Conservation (phyloP, 2,113 vertebrate species). For the Scatophagus argus region DNA sequence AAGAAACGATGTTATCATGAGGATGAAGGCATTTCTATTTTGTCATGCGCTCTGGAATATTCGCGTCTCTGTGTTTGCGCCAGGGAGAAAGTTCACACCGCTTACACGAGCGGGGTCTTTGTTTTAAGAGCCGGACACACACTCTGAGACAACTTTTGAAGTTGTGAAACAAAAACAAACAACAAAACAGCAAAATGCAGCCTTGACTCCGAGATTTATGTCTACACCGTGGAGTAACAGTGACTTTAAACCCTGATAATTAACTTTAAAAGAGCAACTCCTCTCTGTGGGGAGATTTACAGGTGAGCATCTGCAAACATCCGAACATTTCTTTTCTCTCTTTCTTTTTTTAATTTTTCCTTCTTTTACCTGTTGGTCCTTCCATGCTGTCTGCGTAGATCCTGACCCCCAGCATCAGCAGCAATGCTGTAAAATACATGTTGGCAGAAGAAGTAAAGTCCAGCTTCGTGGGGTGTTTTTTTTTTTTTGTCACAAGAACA, state of each 20-base stretch:
- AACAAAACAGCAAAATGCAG: neutral
- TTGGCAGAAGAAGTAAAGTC: constrained; percentile 72
- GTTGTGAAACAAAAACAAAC: neutral
- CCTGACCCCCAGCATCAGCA: constrained; percentile 77
- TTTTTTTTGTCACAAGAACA: constrained; percentile 47
- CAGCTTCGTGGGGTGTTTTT: too few species aligned
- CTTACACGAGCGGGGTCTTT: neutral
- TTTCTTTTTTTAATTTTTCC: constrained; percentile 40
- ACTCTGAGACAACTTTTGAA: constrained; percentile 32
- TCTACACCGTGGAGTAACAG: neutral
- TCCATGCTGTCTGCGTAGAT: constrained; percentile 80
- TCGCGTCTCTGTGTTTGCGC: neutral
- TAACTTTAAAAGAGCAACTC: constrained; percentile 30
- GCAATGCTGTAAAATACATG: constrained; percentile 72
- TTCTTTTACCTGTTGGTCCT: constrained; percentile 82
- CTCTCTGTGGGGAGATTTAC: fast-evolving
- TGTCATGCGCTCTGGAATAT: neutral
- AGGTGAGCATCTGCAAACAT: neutral
- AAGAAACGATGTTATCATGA: constrained; percentile 17
- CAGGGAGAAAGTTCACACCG: constrained; percentile 36
- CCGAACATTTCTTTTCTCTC: neutral
- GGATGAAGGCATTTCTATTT: neutral
- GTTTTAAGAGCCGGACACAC: neutral
- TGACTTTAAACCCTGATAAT: neutral
- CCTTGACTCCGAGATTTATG: neutral